phyloP scores from a whole-genome alignment of 2,888 invertebrate species.

The Marronus borbonicus region DNA sequence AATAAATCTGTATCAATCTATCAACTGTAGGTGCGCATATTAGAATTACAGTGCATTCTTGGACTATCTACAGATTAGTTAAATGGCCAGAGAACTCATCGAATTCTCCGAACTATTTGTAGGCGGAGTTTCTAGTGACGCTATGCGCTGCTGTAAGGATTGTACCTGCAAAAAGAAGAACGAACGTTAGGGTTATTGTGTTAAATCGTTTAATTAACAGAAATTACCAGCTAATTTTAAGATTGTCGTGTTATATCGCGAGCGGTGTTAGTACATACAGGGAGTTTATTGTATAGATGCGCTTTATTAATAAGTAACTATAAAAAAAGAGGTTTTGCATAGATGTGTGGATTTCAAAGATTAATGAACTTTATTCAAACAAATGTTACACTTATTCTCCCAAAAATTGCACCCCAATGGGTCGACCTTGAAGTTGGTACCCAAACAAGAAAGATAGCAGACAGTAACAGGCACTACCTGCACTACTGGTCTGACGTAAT shows the following conservation, averaged over 20 bases:
- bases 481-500: too few relatives aligned
- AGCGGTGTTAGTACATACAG: not conserved
- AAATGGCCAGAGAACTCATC: constrained; percentile 65
- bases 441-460: too few relatives aligned
- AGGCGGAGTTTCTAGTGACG: constrained; percentile 69
- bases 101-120: constrained; percentile 68
- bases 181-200: not conserved
- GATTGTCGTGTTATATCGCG: constrained; percentile 12
- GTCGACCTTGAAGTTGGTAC: too few relatives aligned
- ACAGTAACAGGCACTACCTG: too few relatives aligned
- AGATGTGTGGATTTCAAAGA: too few relatives aligned
- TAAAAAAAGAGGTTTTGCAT: too few relatives aligned
- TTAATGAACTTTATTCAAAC: too few relatives aligned
- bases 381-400: too few relatives aligned
- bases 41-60: constrained; percentile 39
- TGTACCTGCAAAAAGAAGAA: constrained; percentile 67
- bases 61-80: constrained; percentile 52
- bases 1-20: constrained; percentile 25
- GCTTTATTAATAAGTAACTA: not conserved
- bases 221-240: constrained; percentile 44
- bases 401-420: too few relatives aligned
- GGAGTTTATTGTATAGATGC: not conserved
- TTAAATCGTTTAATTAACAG: constrained; percentile 14
- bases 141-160: constrained; percentile 71
- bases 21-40: constrained; percentile 39